These are phyloP conservation scores for Ia io DNA, from an alignment of 2,113 vertebrate species.

Conservation along the genomic window DNA sequence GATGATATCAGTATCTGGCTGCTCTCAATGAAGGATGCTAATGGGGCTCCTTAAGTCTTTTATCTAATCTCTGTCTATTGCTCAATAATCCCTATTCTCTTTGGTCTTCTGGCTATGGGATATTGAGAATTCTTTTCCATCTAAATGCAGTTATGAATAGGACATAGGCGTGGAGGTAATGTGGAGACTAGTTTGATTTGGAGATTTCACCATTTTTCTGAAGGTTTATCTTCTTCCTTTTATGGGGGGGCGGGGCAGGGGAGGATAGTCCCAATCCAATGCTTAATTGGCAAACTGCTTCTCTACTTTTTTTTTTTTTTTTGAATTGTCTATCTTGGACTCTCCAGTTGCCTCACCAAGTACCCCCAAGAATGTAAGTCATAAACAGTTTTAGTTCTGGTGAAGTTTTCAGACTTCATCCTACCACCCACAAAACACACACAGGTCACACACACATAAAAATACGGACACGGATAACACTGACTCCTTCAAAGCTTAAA, in stretches of 20 bases:
- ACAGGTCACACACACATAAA: not conserved
- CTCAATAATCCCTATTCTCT: not conserved
- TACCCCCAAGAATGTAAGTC: not conserved
- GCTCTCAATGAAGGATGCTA: not conserved
- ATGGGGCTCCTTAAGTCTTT: not conserved
- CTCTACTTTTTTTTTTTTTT: not conserved
- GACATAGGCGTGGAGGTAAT: not conserved
- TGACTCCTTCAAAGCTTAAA: not conserved
- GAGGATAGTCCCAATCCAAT: not conserved
- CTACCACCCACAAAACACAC: not conserved
- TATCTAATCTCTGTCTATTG: constrained; percentile 15
- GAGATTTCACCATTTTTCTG: not conserved
- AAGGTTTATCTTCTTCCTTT: not conserved
- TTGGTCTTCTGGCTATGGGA: not conserved
- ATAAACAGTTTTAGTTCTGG: not conserved
- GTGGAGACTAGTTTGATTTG: not conserved
- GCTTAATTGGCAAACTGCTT: not conserved
- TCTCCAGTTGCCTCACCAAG: not conserved
- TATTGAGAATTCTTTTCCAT: not conserved
- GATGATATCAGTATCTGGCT: not conserved
- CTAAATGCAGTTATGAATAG: not conserved
- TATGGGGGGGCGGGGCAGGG: not conserved
- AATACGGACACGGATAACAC: not conserved
- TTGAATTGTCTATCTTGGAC: not conserved
- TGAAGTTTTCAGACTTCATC: not conserved